Conservation (phyloP, 1,140 invertebrate species). For the Matsumurasca onukii region DNA sequence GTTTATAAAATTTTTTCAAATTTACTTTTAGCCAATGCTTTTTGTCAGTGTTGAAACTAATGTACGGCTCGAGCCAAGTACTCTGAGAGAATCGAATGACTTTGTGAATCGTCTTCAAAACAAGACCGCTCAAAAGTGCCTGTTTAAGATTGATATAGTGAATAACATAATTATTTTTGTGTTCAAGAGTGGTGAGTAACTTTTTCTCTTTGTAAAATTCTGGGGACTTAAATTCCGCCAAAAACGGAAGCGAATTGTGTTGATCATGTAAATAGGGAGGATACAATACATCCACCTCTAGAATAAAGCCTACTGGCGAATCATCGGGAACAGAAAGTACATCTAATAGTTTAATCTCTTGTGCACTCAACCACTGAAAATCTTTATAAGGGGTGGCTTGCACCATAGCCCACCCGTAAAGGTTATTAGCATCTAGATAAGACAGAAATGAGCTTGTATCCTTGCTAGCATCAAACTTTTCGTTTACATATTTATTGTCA, state of each 20-base stretch:
- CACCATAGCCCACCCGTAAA: neutral
- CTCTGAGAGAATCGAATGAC: no score
- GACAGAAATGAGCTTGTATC: neutral
- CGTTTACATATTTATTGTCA: neutral
- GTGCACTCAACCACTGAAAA: neutral
- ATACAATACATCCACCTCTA: slow-evolving; percentile 35
- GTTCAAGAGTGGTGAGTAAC: no score
- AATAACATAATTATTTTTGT: no score
- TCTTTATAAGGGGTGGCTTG: neutral
- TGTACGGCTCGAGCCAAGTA: no score
- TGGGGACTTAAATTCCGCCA: slow-evolving; percentile 43
- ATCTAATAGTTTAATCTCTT: neutral
- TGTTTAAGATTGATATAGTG: no score
- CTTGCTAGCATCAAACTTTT: neutral
- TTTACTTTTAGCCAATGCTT: slow-evolving; percentile 39
- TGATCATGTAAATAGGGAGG: slow-evolving; percentile 41
- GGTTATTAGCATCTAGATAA: no score
- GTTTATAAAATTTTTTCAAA: neutral
- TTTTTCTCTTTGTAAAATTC: slow-evolving; percentile 35
- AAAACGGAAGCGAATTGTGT: slow-evolving; percentile 49
- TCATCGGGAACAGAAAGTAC: neutral
- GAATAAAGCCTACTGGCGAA: slow-evolving; percentile 41
- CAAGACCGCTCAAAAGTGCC: no score
- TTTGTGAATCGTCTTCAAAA: no score
- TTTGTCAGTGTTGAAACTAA: no score